These are phyloP conservation scores for Caenorhabditis tropicalis DNA, from an alignment of 1,140 invertebrate genomes.

Conservation along the genomic window DNA sequence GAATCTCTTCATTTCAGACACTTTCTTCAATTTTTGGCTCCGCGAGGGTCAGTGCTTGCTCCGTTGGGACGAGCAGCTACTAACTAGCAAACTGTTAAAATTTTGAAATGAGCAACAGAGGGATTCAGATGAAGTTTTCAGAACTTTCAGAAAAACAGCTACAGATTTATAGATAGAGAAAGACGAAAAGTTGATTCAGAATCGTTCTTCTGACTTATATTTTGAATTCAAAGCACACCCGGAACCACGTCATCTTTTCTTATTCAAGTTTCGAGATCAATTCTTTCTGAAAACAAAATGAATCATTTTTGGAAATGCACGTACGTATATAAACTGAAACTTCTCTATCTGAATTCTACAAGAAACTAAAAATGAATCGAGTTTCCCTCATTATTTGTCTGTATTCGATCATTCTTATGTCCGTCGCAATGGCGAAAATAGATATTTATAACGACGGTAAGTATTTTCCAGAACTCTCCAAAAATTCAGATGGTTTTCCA, in stretches of 20 bases:
- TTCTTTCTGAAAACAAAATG: neutral
- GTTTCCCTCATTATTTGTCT: neutral
- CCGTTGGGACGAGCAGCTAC: neutral
- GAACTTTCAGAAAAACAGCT: no score
- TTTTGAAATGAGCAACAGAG: neutral
- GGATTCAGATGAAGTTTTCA: neutral
- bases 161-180: no score
- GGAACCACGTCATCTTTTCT: neutral
- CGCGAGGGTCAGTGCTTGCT: conserved; percentile 27
- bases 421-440: neutral
- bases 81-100: conserved; percentile 26
- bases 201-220: no score
- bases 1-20: neutral
- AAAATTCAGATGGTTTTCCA: neutral
- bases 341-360: neutral
- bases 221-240: neutral
- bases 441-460: neutral
- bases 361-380: neutral
- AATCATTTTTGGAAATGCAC: neutral
- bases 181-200: no score
- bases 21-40: conserved; percentile 3
- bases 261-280: neutral
- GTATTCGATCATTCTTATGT: neutral
- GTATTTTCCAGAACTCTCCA: neutral
- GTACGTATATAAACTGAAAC: neutral